Conservation (phyloP, 1,140 invertebrate species). For the Drosophila seguyi region DNA sequence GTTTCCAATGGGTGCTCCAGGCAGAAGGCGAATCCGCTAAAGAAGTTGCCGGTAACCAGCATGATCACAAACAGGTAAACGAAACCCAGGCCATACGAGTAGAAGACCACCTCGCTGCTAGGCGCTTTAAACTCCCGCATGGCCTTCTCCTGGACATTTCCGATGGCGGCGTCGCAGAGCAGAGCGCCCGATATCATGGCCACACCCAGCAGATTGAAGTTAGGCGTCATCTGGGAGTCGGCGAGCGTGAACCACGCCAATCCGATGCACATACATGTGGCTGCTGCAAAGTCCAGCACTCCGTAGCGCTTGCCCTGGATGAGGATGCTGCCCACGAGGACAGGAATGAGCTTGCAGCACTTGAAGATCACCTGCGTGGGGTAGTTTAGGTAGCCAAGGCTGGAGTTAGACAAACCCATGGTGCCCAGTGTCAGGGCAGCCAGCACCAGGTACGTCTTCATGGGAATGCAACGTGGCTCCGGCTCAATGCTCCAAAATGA, state of each 20-base stretch:
- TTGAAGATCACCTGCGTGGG: slow-evolving; percentile 97
- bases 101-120: slow-evolving; percentile 97
- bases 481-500: slow-evolving; percentile 83
- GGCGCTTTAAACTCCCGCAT: slow-evolving; percentile 93
- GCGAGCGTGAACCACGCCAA: slow-evolving; percentile 96
- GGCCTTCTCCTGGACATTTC: slow-evolving; percentile 98
- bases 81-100: slow-evolving; percentile 96
- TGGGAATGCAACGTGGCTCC: slow-evolving; percentile 92
- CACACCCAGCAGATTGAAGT: slow-evolving; percentile 93
- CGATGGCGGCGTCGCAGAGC: slow-evolving; percentile 96
- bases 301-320: slow-evolving; percentile 96
- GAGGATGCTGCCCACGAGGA: slow-evolving; percentile 95
- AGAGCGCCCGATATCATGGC: slow-evolving; percentile 94
- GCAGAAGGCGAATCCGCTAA: slow-evolving; percentile 92
- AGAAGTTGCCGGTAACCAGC: slow-evolving; percentile 90
- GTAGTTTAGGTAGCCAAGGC: slow-evolving; percentile 98
- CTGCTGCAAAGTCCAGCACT: slow-evolving; percentile 93
- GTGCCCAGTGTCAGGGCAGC: slow-evolving; percentile 96
- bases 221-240: slow-evolving; percentile 95
- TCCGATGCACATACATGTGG: slow-evolving; percentile 95
- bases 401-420: slow-evolving; percentile 98
- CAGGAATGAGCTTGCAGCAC: slow-evolving; percentile 98
- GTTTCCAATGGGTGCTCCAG: slow-evolving; percentile 90
- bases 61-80: slow-evolving; percentile 93
- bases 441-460: slow-evolving; percentile 92